Evolutionary conservation across 2,888 invertebrate genomes (phyloP), one percentile per base, ranked within the genome.

Genomic region (Caenorhabditis sp.): DNA sequence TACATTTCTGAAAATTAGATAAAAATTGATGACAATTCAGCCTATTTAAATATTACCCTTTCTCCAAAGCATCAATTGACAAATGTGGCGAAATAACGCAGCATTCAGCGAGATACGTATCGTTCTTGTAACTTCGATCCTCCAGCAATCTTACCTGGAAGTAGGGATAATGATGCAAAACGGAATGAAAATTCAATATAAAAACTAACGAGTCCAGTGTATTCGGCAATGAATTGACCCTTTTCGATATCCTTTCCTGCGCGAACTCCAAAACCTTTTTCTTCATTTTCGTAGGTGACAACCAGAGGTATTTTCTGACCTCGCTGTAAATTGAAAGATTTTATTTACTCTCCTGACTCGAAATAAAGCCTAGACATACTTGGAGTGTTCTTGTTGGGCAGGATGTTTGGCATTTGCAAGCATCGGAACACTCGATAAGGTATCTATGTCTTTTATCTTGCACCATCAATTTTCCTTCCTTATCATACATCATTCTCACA

Each of bases 191-290:
- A n/a, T n/a, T n/a, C n/a, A n/a, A n/a, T n/a, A n/a, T n/a, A 36
- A 36, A 36, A 23, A n/a, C 26, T 4, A 27, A 64, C 54, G 2
- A 26, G 23, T 27, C 70, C 71, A 25, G 63, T 66, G 36, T 71
- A 71, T 43, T 71, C 71, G 14, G 62, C 59, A 3, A 71, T 31
- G 8, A 71, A 43, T 8, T 66, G 59, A 14, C 71, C 71, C 0
- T 4, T 25, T 5, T 57, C 38, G n/a, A 71, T 57, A 3, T n/a
- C 8, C 7, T 8, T 31, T 1, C 57, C 67, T 0, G 71, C 63
- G 3, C 67, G 63, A 7, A 71, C 23, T 2, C 67, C 67, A 36
- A 58, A 71, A 5, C 71, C 71, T 63, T 66, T 70, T 3, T 43
- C n/a, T 1, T 31, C 10, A 12, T 31, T 12, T 31, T 71, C 63